These are phyloP conservation scores for Enteromius viviparus DNA, from an alignment of 2,797 vertebrate species.

Conservation along the genomic window DNA sequence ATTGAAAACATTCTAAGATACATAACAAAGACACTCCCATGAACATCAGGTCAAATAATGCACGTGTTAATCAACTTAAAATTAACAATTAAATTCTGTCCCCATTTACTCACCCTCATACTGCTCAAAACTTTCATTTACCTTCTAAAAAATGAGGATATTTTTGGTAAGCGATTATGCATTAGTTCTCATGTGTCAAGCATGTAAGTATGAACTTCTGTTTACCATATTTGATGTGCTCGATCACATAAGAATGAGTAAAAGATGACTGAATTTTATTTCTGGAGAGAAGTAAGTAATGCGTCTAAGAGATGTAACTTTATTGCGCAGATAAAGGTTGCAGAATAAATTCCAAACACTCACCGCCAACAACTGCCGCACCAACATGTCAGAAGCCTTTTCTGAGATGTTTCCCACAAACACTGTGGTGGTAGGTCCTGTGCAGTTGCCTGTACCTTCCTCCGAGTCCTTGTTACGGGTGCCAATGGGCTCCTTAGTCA, in stretches of 20 bases:
- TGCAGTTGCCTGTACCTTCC: constrained; percentile 73
- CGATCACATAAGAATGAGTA: not conserved
- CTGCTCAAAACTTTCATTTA: not conserved
- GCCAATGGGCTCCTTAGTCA: constrained; percentile 83
- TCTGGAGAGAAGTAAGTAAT: not conserved
- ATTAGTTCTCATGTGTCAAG: not conserved
- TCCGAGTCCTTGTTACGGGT: not conserved
- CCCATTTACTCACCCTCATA: not conserved
- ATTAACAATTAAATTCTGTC: not conserved
- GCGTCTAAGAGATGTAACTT: not conserved
- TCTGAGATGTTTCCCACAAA: constrained; percentile 99
- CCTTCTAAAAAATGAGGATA: not conserved
- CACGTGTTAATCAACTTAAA: not conserved
- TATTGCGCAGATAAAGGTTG: not conserved
- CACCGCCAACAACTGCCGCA: constrained; percentile 95
- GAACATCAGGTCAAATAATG: not conserved
- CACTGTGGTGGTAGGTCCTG: constrained; percentile 95
- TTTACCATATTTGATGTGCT: not conserved
- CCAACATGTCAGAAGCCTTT: constrained; percentile 98
- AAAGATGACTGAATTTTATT: not conserved
- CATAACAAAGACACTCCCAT: not conserved
- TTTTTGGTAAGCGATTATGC: not conserved
- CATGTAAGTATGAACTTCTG: not conserved
- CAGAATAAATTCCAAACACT: constrained; percentile 64
- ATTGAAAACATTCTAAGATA: not conserved